Evolutionary conservation across 2,888 invertebrate genomes (phyloP), one percentile per base, ranked within the genome.

Genomic region (Leptopilina myrica): DNA sequence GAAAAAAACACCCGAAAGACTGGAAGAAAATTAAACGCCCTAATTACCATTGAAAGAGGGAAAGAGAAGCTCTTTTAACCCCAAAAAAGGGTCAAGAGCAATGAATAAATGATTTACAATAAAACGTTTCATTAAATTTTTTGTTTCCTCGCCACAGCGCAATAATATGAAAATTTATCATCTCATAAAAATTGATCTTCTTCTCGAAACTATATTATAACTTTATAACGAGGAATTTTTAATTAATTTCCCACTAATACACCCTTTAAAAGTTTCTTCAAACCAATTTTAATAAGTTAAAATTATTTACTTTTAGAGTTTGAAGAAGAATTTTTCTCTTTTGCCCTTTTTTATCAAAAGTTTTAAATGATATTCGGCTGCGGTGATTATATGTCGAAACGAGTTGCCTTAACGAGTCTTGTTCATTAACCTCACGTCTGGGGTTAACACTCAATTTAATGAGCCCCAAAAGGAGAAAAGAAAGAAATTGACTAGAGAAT

Each of bases 371-470:
- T 56, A 14, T 73, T 33, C 15, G 56, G 33, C 33, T n/a, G 49
- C 49, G 73, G 56, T 33, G 73, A 73, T 40, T 73, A 73, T 73
- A 73, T 33, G 56, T 56, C 56, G 73, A 56, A 73, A 73, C 33
- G 73, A 56, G 73, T 53, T 73, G 53, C 73, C 56, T 73, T 56
- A 56, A 56, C 73, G 73, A 73, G 73, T 53, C 33, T 33, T 73
- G 73, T 73, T 73, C 73, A 73, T 73, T 73, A 73, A 73, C 73
- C 73, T 73, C 73, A 20, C 73, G 73, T 56, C 73, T 56, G 56
- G 33, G 15, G 73, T 53, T n/a, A 73, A 73, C 56, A 53, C 53
- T 53, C 26, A 33, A 73, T 73, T 56, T 73, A 73, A 73, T 40
- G 56, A 56, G 56, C 33, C 9, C 33, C 53, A 73, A 56, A 73